Base-by-base conservation (phyloP, 2,888 invertebrate species). In the Rhagonycha lutea region DNA sequence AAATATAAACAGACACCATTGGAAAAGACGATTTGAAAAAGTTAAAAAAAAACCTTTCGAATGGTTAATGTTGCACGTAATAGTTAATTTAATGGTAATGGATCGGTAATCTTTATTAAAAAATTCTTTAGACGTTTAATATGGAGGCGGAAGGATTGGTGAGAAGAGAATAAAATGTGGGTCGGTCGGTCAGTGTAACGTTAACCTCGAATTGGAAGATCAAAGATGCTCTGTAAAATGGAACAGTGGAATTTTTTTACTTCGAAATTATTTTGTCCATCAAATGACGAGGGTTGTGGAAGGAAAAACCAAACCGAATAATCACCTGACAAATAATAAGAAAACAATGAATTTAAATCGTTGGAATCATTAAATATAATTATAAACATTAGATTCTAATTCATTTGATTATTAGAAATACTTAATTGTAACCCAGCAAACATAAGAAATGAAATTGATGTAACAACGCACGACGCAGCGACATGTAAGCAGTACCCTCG, bases 171-270 rank as follows among this genome's bases (percentile, higher is more conserved):
- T 75, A 76, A 28, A n/a, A 80, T 82, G 82, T 77, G 81, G 83
- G 83, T 83, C 83, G 82, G 69, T 75, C 81, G 83, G 83, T 83
- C 83, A 82, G 79, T 81, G 83, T 82, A 81, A 82, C 79, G 80
- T 78, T 82, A 81, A 82, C 83, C 82, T 82, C 81, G 75, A 77
- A 81, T 72, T 72, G 70, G 72, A 77, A 76, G 76, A 73, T 72
- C 69, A 7, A 47, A 47, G 47, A 47, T n/a, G 7, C n/a, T 47
- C n/a, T 47, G 4, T n/a, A 47, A n/a, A 47, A 47, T n/a, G n/a
- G n/a, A 47, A 47, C 47, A 47, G n/a, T n/a, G 4, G n/a, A 5
- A 47, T 4, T 47, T 12, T 47, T 47, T n/a, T n/a, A 5, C n/a
- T 0, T 7, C 7, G n/a, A 47, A 47, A 32, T 32, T 32, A 32